A percentile compares a stretch with the other conserved stretches of the same genome.
Evolutionary conservation across 2,797 vertebrate genomes (phyloP).

Genomic region (Remorina albescens): DNA sequence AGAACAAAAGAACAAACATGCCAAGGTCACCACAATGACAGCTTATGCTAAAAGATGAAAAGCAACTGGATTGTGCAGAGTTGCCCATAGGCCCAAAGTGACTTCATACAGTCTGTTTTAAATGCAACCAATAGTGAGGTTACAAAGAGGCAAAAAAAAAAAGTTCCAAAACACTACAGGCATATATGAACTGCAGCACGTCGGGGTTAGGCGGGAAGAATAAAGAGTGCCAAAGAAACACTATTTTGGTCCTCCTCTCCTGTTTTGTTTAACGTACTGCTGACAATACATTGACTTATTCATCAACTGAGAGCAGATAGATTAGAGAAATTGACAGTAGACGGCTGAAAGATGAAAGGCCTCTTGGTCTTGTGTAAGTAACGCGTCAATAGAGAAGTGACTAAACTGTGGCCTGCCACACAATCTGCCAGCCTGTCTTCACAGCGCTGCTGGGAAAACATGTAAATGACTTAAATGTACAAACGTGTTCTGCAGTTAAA

Average conservation of each 20-base stretch:
- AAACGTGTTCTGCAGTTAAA: slow-evolving; percentile 71
- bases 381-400: slow-evolving; percentile 40
- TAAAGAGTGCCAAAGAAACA: neutral
- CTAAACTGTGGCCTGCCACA: slow-evolving; percentile 35
- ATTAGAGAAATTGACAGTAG: neutral
- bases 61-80: slow-evolving; percentile 28
- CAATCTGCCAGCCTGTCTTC: slow-evolving; percentile 33
- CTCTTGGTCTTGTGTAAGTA: slow-evolving; percentile 4
- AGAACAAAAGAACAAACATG: slow-evolving; percentile 35
- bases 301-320: neutral
- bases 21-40: slow-evolving; percentile 54
- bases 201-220: neutral
- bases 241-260: no score
- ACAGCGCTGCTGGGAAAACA: slow-evolving; percentile 62
- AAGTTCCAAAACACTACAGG: neutral
- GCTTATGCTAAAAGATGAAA: slow-evolving; percentile 52
- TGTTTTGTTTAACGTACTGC: no score
- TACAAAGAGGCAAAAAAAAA: neutral
- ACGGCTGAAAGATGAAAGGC: neutral
- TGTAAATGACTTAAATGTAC: slow-evolving; percentile 81
- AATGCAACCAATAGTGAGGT: slow-evolving; percentile 19
- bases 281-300: neutral
- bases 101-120: slow-evolving; percentile 42
- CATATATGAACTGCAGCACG: slow-evolving; percentile 8
- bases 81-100: slow-evolving; percentile 36